phyloP scores from a whole-genome alignment of 2,888 invertebrate species.

The Agriotes lineatus region DNA sequence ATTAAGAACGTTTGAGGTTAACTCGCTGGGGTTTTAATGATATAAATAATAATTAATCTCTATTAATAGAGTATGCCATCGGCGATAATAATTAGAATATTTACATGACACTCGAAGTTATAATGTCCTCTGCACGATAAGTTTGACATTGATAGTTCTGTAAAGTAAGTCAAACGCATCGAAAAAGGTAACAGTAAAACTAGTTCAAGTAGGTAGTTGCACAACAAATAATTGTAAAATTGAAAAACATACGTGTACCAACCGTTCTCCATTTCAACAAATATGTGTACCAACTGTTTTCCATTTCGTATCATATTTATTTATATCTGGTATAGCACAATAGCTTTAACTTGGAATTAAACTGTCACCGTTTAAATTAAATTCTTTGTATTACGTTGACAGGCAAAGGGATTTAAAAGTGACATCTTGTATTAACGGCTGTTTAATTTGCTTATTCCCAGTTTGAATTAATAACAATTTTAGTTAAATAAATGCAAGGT shows the following conservation, averaged over 20 bases:
- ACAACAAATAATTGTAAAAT: background rate
- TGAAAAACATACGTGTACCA: background rate
- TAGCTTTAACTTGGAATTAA: background rate
- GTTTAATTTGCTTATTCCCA: no score
- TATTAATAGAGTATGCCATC: background rate
- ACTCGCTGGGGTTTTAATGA: no score
- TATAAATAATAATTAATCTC: background rate
- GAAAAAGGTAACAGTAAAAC: no score
- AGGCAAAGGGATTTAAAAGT: no score
- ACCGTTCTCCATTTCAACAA: no score
- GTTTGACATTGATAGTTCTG: conserved; percentile 14
- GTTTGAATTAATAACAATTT: no score
- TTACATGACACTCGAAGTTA: background rate
- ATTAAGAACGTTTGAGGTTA: no score
- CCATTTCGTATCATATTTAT: no score
- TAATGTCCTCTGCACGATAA: conserved; percentile 14
- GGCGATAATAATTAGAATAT: background rate
- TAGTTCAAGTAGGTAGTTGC: background rate
- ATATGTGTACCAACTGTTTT: background rate
- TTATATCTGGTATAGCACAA: no score
- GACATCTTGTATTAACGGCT: no score
- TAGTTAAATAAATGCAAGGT: no score
- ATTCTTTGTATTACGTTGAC: no score
- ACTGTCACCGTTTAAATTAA: background rate
- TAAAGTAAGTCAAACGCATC: background rate